Evolutionary conservation across 2,113 vertebrate genomes (phyloP), one percentile per base, ranked within the genome.

Genomic region (Gulo gulo): DNA sequence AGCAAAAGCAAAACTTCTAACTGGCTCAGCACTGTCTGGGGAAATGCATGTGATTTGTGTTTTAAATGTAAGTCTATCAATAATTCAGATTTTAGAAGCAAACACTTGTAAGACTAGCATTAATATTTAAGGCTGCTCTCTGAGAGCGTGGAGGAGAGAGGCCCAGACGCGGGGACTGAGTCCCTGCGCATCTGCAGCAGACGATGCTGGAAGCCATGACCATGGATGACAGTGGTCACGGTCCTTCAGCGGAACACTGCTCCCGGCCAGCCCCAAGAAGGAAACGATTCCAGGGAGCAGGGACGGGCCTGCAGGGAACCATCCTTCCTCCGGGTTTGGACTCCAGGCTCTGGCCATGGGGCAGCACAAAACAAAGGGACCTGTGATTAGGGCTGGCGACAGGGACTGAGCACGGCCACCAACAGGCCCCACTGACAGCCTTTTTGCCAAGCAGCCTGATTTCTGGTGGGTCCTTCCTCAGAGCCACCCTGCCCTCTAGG

Each of bases 201-300:
- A 71, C 45, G 15, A 9, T 16, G 21, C 34, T 14, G 71, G 73
- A 39, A 65, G 45, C 34, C 26, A 36, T 8, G 57, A 31, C 20
- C 7, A 9, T 1, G 11, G 34, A 16, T 1, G 47, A 39, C 23
- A 9, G 42, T 0, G 15, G 6, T 34, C 2, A 7, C 1, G 9
- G 34, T 16, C 87, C 11, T 26, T 0, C 18, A 26, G 69, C 15
- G 26, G 42, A 50, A 14, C 6, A 12, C 61, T 6, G 13, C 23
- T 67, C 57, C 45, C 23, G 34, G 31, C 8, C 1, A 6, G 24
- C 6, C 31, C 42, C 0, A 2, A 23, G 57, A 9, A 61, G 4
- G 26, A 24, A 12, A 1, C 24, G 7, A 2, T 45, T n/a, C n/a
- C 1, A 4, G 42, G 20, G 14, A n/a, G 24, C 4, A 52, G 39